Evolutionary conservation across 2,888 invertebrate genomes (phyloP).

Genomic region (Odontomyia ornata): DNA sequence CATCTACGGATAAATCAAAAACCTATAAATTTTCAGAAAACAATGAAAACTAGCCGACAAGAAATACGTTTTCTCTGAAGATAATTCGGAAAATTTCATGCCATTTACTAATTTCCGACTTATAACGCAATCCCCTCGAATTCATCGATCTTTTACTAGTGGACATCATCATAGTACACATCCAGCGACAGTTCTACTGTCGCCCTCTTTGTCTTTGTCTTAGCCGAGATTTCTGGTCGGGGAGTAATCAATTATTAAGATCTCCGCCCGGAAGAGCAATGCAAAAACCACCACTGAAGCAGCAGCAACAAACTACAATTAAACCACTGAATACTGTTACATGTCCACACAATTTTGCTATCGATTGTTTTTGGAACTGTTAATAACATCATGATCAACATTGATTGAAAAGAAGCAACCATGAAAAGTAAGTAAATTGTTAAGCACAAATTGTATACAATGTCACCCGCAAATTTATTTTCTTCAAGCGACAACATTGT

Average conservation of each 20-base stretch:
- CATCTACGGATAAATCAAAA: conserved; percentile 67
- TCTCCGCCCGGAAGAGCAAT: conserved; percentile 50
- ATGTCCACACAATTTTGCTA: too few species aligned
- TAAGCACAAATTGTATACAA: too few species aligned
- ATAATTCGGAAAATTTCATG: conserved; percentile 73
- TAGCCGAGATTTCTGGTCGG: conserved; percentile 61
- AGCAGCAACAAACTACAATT: conserved; percentile 58
- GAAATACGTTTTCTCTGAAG: conserved; percentile 90
- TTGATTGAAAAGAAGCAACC: too few species aligned
- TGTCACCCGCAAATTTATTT: too few species aligned
- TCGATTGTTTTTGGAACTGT: too few species aligned
- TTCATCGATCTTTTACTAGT: conserved; percentile 46
- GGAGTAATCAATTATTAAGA: conserved; percentile 47
- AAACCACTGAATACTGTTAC: conserved; percentile 61
- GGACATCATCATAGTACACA: conserved; percentile 45
- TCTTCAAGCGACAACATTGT: too few species aligned
- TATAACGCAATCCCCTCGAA: conserved; percentile 46
- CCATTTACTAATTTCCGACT: conserved; percentile 62
- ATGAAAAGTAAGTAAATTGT: too few species aligned
- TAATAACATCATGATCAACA: too few species aligned
- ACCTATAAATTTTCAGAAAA: conserved; percentile 89
- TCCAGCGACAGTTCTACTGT: conserved; percentile 44
- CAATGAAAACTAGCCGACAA: conserved; percentile 87
- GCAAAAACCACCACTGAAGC: conserved; percentile 58
- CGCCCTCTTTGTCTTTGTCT: conserved; percentile 49